These are phyloP conservation scores for Xyliphius kryptos DNA, from an alignment of 2,113 vertebrate species.

Conservation along the genomic window DNA sequence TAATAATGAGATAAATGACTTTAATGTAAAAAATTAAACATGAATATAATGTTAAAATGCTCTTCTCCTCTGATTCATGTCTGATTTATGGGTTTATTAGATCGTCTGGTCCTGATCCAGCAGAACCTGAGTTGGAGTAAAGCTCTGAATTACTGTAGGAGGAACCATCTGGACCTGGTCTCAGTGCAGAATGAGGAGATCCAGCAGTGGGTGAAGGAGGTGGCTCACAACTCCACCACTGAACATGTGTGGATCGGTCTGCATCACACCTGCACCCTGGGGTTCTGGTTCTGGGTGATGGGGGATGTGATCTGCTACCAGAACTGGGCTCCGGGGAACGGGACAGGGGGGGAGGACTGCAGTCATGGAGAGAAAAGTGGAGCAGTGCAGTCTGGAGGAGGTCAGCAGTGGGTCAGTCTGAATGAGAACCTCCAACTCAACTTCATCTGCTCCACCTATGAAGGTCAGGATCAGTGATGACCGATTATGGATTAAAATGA, in stretches of 20 bases:
- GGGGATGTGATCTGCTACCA: constrained; percentile 8
- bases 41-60: background rate
- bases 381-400: constrained; percentile 6
- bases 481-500: too few species aligned
- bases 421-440: constrained; percentile 14
- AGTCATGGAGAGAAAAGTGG: background rate
- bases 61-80: background rate
- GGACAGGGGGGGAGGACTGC: background rate
- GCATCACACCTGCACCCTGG: constrained; percentile 10
- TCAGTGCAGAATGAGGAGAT: constrained; percentile 10
- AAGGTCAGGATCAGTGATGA: background rate
- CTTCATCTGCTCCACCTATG: constrained; percentile 26
- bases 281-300: constrained; percentile 24
- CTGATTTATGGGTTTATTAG: background rate
- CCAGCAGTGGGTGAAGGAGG: constrained; percentile 11
- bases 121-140: constrained; percentile 4
- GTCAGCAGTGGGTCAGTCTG: constrained; percentile 9
- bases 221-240: constrained; percentile 2
- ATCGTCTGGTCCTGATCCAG: constrained; percentile 4
- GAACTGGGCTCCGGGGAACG: constrained; percentile 11
- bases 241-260: constrained; percentile 26
- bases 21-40: background rate
- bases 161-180: constrained; percentile 16
- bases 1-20: too few species aligned
- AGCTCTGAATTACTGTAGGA: constrained; percentile 16